phyloP scores from a whole-genome alignment of 2,113 vertebrate species.

The Poeciliopsis prolifica region DNA sequence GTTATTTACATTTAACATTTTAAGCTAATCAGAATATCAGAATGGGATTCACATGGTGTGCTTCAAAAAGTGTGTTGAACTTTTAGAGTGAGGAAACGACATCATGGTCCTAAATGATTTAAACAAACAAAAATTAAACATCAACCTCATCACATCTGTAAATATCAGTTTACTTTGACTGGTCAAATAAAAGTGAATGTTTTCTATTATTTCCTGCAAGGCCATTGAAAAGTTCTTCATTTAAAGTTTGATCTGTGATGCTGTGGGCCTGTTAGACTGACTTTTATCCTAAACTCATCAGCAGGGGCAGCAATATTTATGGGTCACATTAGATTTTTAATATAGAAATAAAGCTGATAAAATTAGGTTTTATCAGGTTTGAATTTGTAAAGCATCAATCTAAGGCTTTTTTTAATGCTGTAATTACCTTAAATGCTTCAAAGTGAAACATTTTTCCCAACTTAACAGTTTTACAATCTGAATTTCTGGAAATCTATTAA shows the following conservation, averaged over 20 bases:
- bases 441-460: neutral
- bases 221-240: neutral
- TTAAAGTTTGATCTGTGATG: no score
- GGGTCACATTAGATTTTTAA: no score
- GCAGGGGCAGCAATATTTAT: no score
- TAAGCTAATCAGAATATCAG: neutral
- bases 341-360: no score
- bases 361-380: no score
- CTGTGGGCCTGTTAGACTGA: no score
- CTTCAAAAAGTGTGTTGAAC: no score
- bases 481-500: neutral
- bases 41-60: neutral
- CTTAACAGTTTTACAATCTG: neutral
- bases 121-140: neutral
- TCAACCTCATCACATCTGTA: no score
- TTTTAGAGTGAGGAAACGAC: neutral
- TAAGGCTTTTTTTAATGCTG: neutral
- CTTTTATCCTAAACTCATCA: no score
- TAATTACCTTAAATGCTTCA: neutral
- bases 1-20: neutral
- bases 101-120: neutral
- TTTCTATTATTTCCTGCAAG: no score
- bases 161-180: no score
- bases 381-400: neutral
- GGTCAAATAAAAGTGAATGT: no score